A percentile compares a stretch with the other conserved stretches of the same genome.
These are phyloP conservation scores for Ochropleura leucogaster DNA, from an alignment of 2,888 invertebrate genomes.

Conservation along the genomic window DNA sequence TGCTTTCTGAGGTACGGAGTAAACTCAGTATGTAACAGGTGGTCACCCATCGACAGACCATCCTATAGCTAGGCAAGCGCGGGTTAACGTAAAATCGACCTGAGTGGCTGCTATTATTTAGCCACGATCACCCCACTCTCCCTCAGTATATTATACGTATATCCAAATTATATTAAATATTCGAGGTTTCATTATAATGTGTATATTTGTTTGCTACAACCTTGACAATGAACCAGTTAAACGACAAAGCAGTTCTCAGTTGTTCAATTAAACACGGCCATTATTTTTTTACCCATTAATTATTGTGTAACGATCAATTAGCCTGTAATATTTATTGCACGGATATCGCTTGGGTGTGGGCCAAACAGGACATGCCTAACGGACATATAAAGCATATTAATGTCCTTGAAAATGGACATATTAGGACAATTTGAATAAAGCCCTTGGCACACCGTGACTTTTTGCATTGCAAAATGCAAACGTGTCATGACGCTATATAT, in stretches of 20 bases:
- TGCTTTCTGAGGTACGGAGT: too few relatives aligned
- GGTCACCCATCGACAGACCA: too few relatives aligned
- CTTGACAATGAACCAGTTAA: neutral
- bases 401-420: neutral
- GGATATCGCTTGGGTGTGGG: neutral
- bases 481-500: too few relatives aligned
- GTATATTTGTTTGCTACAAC: neutral
- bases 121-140: too few relatives aligned
- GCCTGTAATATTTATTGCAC: slow-evolving; percentile 11
- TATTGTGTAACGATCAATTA: slow-evolving; percentile 6
- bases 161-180: too few relatives aligned
- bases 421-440: neutral
- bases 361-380: slow-evolving; percentile 5
- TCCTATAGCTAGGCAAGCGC: too few relatives aligned
- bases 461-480: neutral
- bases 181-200: too few relatives aligned
- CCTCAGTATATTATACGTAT: too few relatives aligned
- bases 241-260: neutral
- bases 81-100: too few relatives aligned
- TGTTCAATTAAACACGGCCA: neutral
- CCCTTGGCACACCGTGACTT: neutral
- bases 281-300: neutral
- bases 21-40: too few relatives aligned
- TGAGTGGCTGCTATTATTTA: too few relatives aligned
- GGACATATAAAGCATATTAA: neutral